Evolutionary conservation across 2,113 vertebrate genomes (phyloP).

Genomic region (Leucosticte australis): DNA sequence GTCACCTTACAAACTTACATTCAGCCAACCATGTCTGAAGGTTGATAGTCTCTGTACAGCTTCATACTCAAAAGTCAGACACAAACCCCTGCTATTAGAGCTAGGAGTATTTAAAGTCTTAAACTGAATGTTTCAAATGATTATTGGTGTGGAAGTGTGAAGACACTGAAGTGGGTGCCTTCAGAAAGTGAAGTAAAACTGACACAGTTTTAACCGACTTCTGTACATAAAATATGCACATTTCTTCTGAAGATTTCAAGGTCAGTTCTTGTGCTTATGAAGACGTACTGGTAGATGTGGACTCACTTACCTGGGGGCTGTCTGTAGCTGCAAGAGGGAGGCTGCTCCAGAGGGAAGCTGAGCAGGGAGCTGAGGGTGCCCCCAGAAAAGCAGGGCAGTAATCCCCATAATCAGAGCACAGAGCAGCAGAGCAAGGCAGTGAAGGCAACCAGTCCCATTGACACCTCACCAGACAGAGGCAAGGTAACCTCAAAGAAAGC

Average conservation of each 20-base stretch:
- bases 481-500: background rate
- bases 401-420: rapidly evolving
- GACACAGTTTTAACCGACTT: background rate
- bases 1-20: background rate
- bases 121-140: background rate
- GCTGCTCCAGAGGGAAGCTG: background rate
- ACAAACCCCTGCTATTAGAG: background rate
- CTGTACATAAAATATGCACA: background rate
- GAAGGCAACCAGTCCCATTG: background rate
- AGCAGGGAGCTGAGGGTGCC: background rate
- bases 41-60: background rate
- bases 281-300: rapidly evolving
- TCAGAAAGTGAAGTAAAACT: background rate
- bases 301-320: background rate
- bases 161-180: background rate
- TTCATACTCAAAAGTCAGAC: background rate
- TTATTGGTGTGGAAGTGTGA: background rate
- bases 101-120: background rate
- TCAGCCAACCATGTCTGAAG: background rate
- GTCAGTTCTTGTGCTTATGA: background rate
- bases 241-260: background rate
- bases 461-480: background rate
- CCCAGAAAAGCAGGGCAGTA: background rate
- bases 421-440: background rate
- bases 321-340: background rate